These are phyloP conservation scores for Dicrurus megarhynchus DNA, from an alignment of 2,113 vertebrate genomes.

Conservation along the genomic window DNA sequence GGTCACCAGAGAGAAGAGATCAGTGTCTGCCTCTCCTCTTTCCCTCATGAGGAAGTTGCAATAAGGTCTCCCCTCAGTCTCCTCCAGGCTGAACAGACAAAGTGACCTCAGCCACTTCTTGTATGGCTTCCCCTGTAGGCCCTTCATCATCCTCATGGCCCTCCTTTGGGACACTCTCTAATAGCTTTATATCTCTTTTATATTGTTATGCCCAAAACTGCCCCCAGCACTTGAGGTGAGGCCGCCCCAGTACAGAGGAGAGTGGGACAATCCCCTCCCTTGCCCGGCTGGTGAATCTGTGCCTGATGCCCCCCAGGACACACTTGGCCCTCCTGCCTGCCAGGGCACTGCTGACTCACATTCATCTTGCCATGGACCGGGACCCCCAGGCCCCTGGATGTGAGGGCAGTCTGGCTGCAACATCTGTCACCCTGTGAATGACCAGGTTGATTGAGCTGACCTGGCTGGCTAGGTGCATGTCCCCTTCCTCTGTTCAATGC, in stretches of 20 bases:
- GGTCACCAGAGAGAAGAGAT: background rate
- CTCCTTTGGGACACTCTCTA: background rate
- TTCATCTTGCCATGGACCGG: no score
- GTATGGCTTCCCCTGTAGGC: background rate
- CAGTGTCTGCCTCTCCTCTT: no score
- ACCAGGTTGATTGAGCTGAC: slow-evolving; percentile 94
- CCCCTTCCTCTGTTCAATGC: slow-evolving; percentile 90
- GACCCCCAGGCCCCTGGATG: background rate
- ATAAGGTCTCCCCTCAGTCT: background rate
- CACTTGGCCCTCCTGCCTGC: background rate
- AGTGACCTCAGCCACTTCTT: no score
- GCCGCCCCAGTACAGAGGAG: background rate
- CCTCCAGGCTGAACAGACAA: background rate
- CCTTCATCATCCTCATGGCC: background rate
- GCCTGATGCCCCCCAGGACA: background rate
- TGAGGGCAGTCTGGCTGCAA: slow-evolving; percentile 91
- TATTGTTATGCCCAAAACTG: background rate
- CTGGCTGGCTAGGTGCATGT: slow-evolving; percentile 91
- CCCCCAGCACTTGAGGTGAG: fast-evolving
- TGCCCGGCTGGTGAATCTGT: fast-evolving
- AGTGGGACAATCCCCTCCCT: background rate
- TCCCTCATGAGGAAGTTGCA: background rate
- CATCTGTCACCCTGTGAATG: slow-evolving; percentile 82
- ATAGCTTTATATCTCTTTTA: background rate
- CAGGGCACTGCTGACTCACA: background rate